Evolutionary conservation across 1,140 invertebrate genomes (phyloP), one percentile per base, ranked within the genome.

Genomic region (Drosophila sulfurigaster): DNA sequence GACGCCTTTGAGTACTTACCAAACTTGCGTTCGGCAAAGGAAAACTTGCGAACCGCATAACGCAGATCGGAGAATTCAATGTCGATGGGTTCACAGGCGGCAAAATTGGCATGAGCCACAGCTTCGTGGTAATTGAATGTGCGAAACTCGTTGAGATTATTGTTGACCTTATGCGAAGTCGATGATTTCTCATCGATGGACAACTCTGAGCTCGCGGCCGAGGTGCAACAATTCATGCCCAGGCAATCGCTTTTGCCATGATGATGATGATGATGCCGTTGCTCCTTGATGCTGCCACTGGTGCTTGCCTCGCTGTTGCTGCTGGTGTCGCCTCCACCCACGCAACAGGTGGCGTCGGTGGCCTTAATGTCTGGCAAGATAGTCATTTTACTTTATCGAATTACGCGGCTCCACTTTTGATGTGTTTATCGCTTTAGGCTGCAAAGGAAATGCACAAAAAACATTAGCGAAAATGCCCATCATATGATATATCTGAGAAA

Each of bases 1-100:
- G n/a, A 1, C 3, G 8, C 3, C 11, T 20, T 32, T 2, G 0
- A 35, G 3, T 1, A 83, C 81, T 76, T 63, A 92, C 91, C 82
- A 49, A 92, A 92, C 77, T 92, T 92, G 7, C 88, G 57, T 30
- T 92, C 79, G 1, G 78, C 45, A 76, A 92, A 89, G 0, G 81
- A 91, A 65, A 92, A 92, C 64, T 92, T 93, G 25, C 93, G 94
- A 35, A 95, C 94, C 0, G 93, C 93, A 75, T 94, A 96, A 0
- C 93, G 94, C 7, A 96, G 74, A 79, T 96, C 94, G 74, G 94
- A 94, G 79, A 96, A 96, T 72, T 95, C 93, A 13, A 96, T 94
- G 74, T 96, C 94, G 10, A 96, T 93, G 0, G 93, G 83, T 5
- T 93, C 78, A 78, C 92, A 82, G 11, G 90, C 92, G 30, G 91